Base-by-base conservation (phyloP, 1,140 invertebrate genomes). In the Microplitis demolitor region DNA sequence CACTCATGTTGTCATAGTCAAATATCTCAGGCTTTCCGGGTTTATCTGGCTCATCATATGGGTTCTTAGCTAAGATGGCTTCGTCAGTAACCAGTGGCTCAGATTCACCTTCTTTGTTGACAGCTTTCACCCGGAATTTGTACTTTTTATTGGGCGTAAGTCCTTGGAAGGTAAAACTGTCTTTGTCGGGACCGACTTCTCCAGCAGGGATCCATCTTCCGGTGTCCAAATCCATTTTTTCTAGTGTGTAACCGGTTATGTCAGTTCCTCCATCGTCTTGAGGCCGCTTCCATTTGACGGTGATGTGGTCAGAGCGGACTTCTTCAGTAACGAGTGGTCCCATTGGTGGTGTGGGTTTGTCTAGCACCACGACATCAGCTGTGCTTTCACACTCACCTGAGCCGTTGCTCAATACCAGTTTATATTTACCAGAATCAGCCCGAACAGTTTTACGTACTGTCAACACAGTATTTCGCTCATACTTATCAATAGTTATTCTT, bases 61-160 rank as follows among this genome's bases (percentile, higher is more conserved):
- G 98, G 91, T 99, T 99, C 84, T 96, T 98, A 35, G 97, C 97
- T 37, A 93, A 75, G 77, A 97, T 96, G 4, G 93, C 88, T 78
- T 96, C 95, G 9, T 93, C 92, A 34, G 96, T 96, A 84, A 97
- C 95, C 56, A 99, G 87, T 33, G 98, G 96, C 78, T 99, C 97
- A 0, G 97, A 98, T 88, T 97, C 94, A 2, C 98, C 98, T 88
- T 99, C 98, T 83, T 98, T 98, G 85, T 99, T 99, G 37, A 98
- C 94, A 37, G 98, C 98, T 79, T 97, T 97, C 0, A 99, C 98
- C 58, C 98, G 90, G 89, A 99, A 98, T 87, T 99, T 98, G 87
- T 99, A 99, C 79, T 96, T 97, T 87, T 99, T 98, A 78, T 98
- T 98, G 0, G 97, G 96, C 9, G 96, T 97, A 0, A 99, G 90